A percentile compares a stretch with the other conserved stretches of the same genome.
Evolutionary conservation across 37 sponge, comb jelly and placozoan genomes (phyloP).

Genomic region (Lycopodina hypogea): DNA sequence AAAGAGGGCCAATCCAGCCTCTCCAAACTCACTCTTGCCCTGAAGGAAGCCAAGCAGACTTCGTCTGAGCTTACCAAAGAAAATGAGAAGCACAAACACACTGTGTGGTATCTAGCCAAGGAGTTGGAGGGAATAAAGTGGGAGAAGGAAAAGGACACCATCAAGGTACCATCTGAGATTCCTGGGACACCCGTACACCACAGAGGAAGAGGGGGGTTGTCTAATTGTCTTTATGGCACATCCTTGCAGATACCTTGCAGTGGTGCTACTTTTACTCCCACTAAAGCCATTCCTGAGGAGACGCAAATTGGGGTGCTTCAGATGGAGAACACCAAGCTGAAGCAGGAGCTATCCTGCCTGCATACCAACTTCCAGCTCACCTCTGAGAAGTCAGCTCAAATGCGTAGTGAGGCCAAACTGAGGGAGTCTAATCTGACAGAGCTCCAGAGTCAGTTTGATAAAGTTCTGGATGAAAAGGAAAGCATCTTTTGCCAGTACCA

Average conservation of each 20-base stretch:
- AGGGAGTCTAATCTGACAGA: constrained; percentile 21
- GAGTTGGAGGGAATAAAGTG: constrained; percentile 16
- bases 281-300: constrained; percentile 31
- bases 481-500: constrained; percentile 9
- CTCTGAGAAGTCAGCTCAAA: constrained; percentile 37
- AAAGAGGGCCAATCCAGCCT: constrained; percentile 33
- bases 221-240: no score
- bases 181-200: not conserved
- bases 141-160: not conserved
- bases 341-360: constrained; percentile 51
- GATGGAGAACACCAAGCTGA: constrained; percentile 37
- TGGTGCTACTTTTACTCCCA: constrained; percentile 1
- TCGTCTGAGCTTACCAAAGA: constrained; percentile 36
- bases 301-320: constrained; percentile 24
- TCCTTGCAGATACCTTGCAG: not conserved
- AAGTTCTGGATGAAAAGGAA: constrained; percentile 28
- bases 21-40: constrained; percentile 52
- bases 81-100: constrained; percentile 14
- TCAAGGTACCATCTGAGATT: not conserved
- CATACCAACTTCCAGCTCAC: constrained; percentile 52
- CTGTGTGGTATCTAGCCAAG: constrained; percentile 24
- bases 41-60: constrained; percentile 41
- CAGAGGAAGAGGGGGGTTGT: not conserved
- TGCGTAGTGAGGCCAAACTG: constrained; percentile 48
- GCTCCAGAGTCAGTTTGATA: constrained; percentile 30